A percentile compares a stretch with the other conserved stretches of the same genome.
Conservation (phyloP, 1,140 invertebrate genomes). For the Drosophila fuyamai region DNA sequence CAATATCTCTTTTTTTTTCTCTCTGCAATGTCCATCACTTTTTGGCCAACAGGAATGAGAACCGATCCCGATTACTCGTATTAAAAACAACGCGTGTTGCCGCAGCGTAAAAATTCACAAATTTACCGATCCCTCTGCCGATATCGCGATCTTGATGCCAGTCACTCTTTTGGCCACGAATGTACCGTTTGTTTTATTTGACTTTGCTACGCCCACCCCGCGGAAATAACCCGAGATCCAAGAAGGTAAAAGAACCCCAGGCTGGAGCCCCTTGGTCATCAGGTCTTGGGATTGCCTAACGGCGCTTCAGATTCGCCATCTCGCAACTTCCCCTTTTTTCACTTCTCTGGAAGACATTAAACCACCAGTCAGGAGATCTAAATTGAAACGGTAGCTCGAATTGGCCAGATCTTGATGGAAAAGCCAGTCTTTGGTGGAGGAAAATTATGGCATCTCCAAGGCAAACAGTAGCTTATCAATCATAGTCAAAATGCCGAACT, state of each 20-base stretch:
- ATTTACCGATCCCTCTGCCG: slow-evolving; percentile 68
- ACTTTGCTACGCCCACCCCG: slow-evolving; percentile 53
- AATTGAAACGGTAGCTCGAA: slow-evolving; percentile 28
- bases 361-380: background rate
- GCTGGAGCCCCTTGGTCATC: slow-evolving; percentile 9
- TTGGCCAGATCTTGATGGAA: slow-evolving; percentile 18
- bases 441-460: slow-evolving; percentile 1
- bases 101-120: slow-evolving; percentile 76
- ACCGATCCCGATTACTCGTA: slow-evolving; percentile 61
- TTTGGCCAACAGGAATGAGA: slow-evolving; percentile 2
- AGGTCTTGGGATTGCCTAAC: slow-evolving; percentile 44
- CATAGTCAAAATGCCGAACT: background rate
- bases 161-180: slow-evolving; percentile 38
- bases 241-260: slow-evolving; percentile 1
- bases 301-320: slow-evolving; percentile 70
- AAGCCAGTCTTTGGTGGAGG: background rate
- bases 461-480: slow-evolving; percentile 19
- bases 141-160: slow-evolving; percentile 47
- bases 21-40: slow-evolving; percentile 20
- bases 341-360: slow-evolving; percentile 52
- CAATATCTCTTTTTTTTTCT: background rate
- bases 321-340: slow-evolving; percentile 18
- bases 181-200: slow-evolving; percentile 80
- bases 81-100: slow-evolving; percentile 68
- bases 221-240: slow-evolving; percentile 3